Conservation (phyloP, 2,888 invertebrate species). For the Nomada fucata region DNA sequence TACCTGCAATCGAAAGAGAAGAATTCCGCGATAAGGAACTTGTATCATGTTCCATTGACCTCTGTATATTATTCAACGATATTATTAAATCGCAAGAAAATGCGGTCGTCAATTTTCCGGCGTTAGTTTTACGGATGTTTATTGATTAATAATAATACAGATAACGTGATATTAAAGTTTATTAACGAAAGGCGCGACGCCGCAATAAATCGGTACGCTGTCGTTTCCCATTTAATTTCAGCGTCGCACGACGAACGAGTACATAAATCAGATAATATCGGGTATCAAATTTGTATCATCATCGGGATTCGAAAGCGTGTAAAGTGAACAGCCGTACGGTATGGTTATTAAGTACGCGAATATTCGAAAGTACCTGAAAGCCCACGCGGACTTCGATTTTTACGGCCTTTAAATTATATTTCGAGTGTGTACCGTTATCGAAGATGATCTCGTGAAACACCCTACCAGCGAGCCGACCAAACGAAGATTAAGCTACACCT, state of each 20-base stretch:
- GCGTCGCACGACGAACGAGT: too few relatives aligned
- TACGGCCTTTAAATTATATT: slow-evolving; percentile 51
- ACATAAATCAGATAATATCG: slow-evolving; percentile 11
- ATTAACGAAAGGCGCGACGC: not conserved
- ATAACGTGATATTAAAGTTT: too few relatives aligned
- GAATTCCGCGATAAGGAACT: too few relatives aligned
- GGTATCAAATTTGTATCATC: slow-evolving; percentile 24
- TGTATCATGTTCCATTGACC: too few relatives aligned
- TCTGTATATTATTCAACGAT: too few relatives aligned
- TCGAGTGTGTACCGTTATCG: slow-evolving; percentile 50
- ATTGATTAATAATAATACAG: too few relatives aligned
- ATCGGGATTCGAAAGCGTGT: slow-evolving; percentile 41
- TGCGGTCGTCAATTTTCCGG: too few relatives aligned
- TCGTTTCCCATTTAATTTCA: not conserved
- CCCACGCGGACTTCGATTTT: slow-evolving; percentile 35
- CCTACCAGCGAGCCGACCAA: slow-evolving; percentile 1
- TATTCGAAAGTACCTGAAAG: slow-evolving; percentile 55
- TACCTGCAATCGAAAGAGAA: slow-evolving; percentile 87
- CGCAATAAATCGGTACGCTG: not conserved
- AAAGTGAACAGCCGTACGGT: slow-evolving; percentile 3
- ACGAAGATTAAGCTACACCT: slow-evolving; percentile 23
- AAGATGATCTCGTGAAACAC: slow-evolving; percentile 18
- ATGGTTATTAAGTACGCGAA: slow-evolving; percentile 25
- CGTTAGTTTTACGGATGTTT: too few relatives aligned
- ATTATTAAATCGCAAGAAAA: too few relatives aligned